Base-by-base conservation (phyloP, 2,888 invertebrate genomes). In the Aspidapion aeneum region DNA sequence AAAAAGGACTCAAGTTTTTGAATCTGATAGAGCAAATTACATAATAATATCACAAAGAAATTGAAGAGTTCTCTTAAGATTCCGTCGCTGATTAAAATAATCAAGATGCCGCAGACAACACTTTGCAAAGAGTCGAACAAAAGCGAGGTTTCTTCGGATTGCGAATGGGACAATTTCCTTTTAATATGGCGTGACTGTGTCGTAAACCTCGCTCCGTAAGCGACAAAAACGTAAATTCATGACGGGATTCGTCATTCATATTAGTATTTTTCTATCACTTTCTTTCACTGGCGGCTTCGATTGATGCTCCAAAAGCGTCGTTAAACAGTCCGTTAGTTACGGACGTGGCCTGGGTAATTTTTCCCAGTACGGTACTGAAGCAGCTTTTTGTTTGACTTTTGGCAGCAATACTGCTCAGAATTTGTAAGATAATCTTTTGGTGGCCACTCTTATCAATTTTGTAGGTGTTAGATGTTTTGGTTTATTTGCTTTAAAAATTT, bases 221-320 rank as follows among this genome's bases (percentile, higher is more conserved):
- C 51, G 18, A 52, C 54, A 57, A 62, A 66, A 68, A 65, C 65
- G 57, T n/a, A n/a, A 61, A 63, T 61, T 62, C 61, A 54, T 61
- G 18, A 63, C 60, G 54, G 56, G 50, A 55, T 67, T 67, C 59
- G 60, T 61, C 63, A 67, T 66, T 66, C 67, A 69, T 67, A 69
- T 66, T 66, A 65, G 66, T 67, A 67, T 69, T 68, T 69, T 68
- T 69, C 69, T 68, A 64, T 64, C 68, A 68, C 68, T 69, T 65
- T 68, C 61, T 64, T 62, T 58, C 58, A 52, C 54, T 50, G 61
- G 63, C 69, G 69, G 69, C 66, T 21, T 58, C 64, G 64, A 68
- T 68, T 66, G 67, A 68, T 62, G 65, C 54, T n/a, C 61, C 61
- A 61, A 66, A 62, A 61, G 66, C 63, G 67, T 67, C 65, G 64